These are phyloP conservation scores for Esox niger DNA, from an alignment of 2,113 vertebrate species.

Conservation along the genomic window DNA sequence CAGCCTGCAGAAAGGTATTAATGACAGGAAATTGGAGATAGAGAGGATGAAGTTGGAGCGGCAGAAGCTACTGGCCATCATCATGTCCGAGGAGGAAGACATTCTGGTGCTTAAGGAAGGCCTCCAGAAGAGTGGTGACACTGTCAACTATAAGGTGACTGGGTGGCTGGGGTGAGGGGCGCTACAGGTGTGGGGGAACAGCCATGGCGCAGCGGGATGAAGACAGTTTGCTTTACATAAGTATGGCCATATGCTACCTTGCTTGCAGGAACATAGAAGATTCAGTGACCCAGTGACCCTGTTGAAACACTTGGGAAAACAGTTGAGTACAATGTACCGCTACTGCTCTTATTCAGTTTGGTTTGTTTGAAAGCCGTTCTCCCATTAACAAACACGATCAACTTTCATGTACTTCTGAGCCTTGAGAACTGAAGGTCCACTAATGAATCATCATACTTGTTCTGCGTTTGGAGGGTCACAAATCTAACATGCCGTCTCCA, in stretches of 20 bases:
- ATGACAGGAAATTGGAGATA: slow-evolving; percentile 63
- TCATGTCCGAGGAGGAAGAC: slow-evolving; percentile 71
- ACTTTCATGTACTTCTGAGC: slow-evolving; percentile 22
- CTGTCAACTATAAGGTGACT: slow-evolving; percentile 76
- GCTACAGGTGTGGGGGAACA: background rate
- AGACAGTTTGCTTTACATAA: too few relatives aligned
- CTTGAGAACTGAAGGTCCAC: slow-evolving; percentile 23
- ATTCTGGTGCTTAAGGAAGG: slow-evolving; percentile 72
- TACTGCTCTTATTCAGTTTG: too few relatives aligned
- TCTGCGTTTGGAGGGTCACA: slow-evolving; percentile 27
- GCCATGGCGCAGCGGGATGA: too few relatives aligned
- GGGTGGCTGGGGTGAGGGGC: slow-evolving; percentile 8
- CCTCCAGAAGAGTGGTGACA: slow-evolving; percentile 74
- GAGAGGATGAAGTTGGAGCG: slow-evolving; percentile 71
- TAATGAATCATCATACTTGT: slow-evolving; percentile 53
- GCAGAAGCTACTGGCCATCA: slow-evolving; percentile 71
- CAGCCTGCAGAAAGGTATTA: slow-evolving; percentile 77
- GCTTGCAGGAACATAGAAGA: too few relatives aligned
- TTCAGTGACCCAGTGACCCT: too few relatives aligned
- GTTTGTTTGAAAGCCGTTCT: too few relatives aligned
- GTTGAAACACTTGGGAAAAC: too few relatives aligned
- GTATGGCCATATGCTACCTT: too few relatives aligned
- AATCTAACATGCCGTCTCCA: slow-evolving; percentile 27
- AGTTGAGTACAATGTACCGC: too few relatives aligned
- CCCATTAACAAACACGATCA: slow-evolving; percentile 9